Conservation (phyloP, 1,140 invertebrate genomes). For the Pachyrhynchus sulphureomaculatus region DNA sequence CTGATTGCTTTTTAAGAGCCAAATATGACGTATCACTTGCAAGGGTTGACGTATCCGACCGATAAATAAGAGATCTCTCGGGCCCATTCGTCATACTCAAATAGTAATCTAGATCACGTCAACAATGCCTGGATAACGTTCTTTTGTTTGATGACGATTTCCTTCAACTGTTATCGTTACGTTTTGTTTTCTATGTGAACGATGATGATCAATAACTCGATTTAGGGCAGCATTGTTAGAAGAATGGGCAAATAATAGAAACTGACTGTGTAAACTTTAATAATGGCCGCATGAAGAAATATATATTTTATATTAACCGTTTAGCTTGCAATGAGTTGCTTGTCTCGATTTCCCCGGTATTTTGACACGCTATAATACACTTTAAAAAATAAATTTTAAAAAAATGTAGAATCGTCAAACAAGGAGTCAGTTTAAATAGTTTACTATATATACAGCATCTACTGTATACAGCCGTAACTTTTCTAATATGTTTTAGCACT, state of each 20-base stretch:
- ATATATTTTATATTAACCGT: too few species aligned
- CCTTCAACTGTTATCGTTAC: constrained; percentile 29
- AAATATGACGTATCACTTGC: constrained; percentile 33
- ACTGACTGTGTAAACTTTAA: not conserved
- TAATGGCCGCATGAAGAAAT: too few species aligned
- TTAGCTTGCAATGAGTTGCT: too few species aligned
- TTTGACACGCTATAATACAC: too few species aligned
- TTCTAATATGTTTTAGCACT: too few species aligned
- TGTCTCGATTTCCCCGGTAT: too few species aligned
- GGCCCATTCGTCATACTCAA: constrained; percentile 50
- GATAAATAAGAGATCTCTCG: constrained; percentile 39
- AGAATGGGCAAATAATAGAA: not conserved
- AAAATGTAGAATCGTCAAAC: too few species aligned
- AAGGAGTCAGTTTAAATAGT: too few species aligned
- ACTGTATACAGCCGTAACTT: too few species aligned
- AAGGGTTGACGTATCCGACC: constrained; percentile 41
- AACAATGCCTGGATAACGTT: constrained; percentile 42
- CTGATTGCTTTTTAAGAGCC: constrained; percentile 33
- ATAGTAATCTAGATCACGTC: constrained; percentile 46
- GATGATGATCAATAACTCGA: constrained; percentile 31
- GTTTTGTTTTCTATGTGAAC: constrained; percentile 21
- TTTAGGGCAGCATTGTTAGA: constrained; percentile 9
- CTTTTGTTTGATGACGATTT: constrained; percentile 38
- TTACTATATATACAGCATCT: too few species aligned
- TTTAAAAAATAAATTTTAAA: too few species aligned